Conservation (phyloP, 37 sponge, comb jelly and placozoan genomes). For the Amphimedon queenslandica region DNA sequence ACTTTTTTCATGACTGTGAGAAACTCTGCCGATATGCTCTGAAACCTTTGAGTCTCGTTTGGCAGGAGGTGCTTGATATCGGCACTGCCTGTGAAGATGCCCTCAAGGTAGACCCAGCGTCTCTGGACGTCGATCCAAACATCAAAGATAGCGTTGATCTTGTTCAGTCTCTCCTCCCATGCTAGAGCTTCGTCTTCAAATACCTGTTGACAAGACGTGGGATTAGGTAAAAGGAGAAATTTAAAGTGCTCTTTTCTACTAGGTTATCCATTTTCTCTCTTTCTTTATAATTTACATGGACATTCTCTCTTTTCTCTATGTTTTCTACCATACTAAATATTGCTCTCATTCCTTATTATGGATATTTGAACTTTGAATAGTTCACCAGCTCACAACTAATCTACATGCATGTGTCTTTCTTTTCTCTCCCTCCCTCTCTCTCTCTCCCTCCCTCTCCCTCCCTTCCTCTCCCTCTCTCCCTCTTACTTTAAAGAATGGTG, state of each 20-base stretch:
- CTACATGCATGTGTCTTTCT: no score
- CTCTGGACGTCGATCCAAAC: slow-evolving; percentile 99
- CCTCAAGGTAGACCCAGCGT: slow-evolving; percentile 98
- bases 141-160: slow-evolving; percentile 92
- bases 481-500: slow-evolving; percentile 93
- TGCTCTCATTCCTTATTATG: no score
- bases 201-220: slow-evolving; percentile 30
- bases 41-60: slow-evolving; percentile 88
- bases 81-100: slow-evolving; percentile 93
- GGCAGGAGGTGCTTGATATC: slow-evolving; percentile 97
- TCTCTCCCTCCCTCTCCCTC: no score
- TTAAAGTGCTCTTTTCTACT: no score
- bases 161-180: slow-evolving; percentile 98
- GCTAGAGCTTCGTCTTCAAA: slow-evolving; percentile 98
- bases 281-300: no score
- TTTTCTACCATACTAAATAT: background rate
- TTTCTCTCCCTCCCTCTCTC: no score
- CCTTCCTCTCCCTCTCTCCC: no score
- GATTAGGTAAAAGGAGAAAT: background rate
- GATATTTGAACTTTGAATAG: no score
- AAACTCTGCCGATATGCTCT: slow-evolving; percentile 89
- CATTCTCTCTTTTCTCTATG: no score
- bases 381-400: no score
- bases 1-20: slow-evolving; percentile 95
- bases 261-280: no score